Base-by-base conservation (phyloP, 2,888 invertebrate species). In the Xestia sexstrigata region DNA sequence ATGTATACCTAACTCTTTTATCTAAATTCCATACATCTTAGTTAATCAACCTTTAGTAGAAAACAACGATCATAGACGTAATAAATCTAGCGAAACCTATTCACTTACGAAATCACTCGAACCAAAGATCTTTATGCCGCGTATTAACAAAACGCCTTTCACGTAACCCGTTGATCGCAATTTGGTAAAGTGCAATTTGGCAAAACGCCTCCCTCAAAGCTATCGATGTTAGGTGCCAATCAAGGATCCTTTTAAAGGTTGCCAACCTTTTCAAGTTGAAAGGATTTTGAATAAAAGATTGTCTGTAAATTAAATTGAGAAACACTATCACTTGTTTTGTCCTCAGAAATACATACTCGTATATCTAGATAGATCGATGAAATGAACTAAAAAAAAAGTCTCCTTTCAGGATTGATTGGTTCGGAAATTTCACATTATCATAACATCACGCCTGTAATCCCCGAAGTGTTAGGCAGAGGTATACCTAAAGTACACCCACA, bases 151-250 rank as follows among this genome's bases (percentile, higher is more conserved):
- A 87, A 78, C 81, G 70, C 76, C 73, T 81, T 82, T 81, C 78
- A 69, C 47, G 47, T 74, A 81, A 79, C 74, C 77, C 69, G 77
- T 84, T 84, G 74, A 86, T 88, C 77, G 89, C 89, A 92, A 93
- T 93, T 90, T 89, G 76, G 88, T 86, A 89, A 89, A 93, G 92
- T 92, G 92, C 91, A 90, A 90, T 90, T 90, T 88, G 84, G 79
- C 76, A 87, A 86, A 88, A 89, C 87, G 89, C 88, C 86, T 88
- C 81, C 79, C 84, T 73, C 55, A 15, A 65, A 69, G 76, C 79
- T 70, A 77, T 82, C 73, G 70, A 79, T 84, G 81, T 87, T 88
- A 87, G 89, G 88, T 89, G 88, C 89, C 90, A 90, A 91, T 91
- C 89, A 88, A 88, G 79, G 71, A 81, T 84, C 88, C 76, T 71